These are phyloP conservation scores for Nemapogon koenigi DNA, from an alignment of 2,888 invertebrate species.

Conservation along the genomic window DNA sequence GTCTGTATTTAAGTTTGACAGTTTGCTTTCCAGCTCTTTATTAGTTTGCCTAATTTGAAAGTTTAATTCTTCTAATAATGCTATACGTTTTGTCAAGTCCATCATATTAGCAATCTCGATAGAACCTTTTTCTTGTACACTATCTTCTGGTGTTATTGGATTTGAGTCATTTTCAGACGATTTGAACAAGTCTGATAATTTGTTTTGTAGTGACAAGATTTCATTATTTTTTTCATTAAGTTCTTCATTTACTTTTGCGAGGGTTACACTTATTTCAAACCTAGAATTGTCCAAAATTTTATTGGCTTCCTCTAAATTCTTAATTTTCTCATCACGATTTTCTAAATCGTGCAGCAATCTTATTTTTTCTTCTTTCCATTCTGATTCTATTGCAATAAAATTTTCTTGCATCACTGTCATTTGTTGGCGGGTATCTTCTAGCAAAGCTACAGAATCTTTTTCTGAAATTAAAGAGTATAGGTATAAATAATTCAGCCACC, in stretches of 20 bases:
- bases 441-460: conserved; percentile 72
- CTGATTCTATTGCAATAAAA: conserved; percentile 72
- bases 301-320: conserved; percentile 63
- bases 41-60: conserved; percentile 59
- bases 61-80: conserved; percentile 56
- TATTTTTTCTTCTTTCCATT: conserved; percentile 73
- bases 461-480: conserved; percentile 33
- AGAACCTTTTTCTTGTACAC: conserved; percentile 66
- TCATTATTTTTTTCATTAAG: conserved; percentile 53
- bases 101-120: conserved; percentile 49
- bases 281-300: conserved; percentile 52
- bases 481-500: background rate
- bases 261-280: conserved; percentile 55
- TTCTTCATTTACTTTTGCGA: conserved; percentile 62
- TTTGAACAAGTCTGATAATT: conserved; percentile 28
- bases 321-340: conserved; percentile 61
- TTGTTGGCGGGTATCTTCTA: conserved; percentile 82
- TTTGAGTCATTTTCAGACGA: conserved; percentile 15
- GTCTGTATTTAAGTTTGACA: conserved; percentile 35
- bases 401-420: conserved; percentile 83
- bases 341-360: conserved; percentile 60
- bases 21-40: conserved; percentile 59
- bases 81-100: conserved; percentile 54
- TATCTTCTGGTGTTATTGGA: conserved; percentile 34
- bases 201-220: conserved; percentile 38